phyloP scores from a whole-genome alignment of 2,113 vertebrate genomes.

The Terrapene triunguis region DNA sequence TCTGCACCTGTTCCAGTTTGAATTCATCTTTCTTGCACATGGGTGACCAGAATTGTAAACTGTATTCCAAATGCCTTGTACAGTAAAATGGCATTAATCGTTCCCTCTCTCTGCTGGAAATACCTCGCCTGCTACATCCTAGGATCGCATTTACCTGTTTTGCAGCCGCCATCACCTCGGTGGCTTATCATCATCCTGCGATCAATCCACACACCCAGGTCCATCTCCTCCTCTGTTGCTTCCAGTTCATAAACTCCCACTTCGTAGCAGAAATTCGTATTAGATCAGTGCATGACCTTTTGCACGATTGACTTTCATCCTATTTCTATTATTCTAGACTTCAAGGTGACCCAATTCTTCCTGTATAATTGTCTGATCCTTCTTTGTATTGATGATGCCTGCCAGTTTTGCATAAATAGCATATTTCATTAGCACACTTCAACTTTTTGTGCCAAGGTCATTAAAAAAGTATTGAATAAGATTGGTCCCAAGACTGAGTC shows the following conservation, averaged over 20 bases:
- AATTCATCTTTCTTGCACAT: background rate
- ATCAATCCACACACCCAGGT: background rate
- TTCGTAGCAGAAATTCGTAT: background rate
- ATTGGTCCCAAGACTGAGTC: background rate
- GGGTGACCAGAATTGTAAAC: background rate
- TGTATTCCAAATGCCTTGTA: background rate
- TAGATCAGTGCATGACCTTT: background rate
- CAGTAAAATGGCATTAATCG: background rate
- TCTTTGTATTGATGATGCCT: background rate
- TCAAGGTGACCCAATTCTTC: background rate
- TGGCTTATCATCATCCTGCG: background rate
- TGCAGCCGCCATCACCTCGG: background rate
- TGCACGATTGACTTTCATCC: background rate
- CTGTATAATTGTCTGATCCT: background rate
- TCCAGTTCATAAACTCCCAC: background rate
- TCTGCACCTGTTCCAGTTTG: background rate
- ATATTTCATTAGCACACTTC: background rate
- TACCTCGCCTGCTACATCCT: background rate
- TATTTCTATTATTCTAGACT: background rate
- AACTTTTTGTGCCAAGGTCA: background rate
- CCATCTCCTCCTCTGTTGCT: background rate
- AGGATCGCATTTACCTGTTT: background rate
- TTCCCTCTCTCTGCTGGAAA: background rate
- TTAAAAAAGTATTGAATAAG: background rate
- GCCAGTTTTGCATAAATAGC: background rate